Evolutionary conservation across 1,140 invertebrate genomes (phyloP), one percentile per base, ranked within the genome.

Genomic region (Himalopsyche phryganea): DNA sequence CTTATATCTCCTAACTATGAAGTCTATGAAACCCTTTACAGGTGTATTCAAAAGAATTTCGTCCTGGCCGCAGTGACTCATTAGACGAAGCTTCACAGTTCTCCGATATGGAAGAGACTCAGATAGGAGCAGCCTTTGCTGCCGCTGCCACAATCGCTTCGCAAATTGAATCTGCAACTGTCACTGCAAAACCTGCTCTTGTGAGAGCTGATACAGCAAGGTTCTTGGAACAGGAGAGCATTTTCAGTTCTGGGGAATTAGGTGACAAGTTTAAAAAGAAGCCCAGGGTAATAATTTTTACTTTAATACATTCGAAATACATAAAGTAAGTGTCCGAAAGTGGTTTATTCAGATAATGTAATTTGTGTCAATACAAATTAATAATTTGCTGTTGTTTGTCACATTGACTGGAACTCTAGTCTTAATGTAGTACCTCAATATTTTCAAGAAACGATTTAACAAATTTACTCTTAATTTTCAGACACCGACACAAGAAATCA

Each of bases 61-160:
- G 76, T 59, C 74, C 75, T 41, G 61, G 58, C n/a, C 66, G 75
- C 65, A 78, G 76, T 65, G 76, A 78, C 60, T 78, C 76, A 5
- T 63, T 78, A 57, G 76, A 78, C 47, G 76, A 78, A 70, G 66
- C 74, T 0, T 78, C 76, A n/a, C 76, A 78, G 50, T 78, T 78
- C 68, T 78, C 76, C 10, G 76, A 78, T 50, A 69, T 78, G 65
- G 76, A 77, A 59, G 76, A 78, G 23, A 65, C 63, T 55, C 76
- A 78, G 66, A 71, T 75, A 18, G 75, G 73, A 23, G 46, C 41
- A 11, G 51, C 42, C 45, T 36, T 42, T 17, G 11, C 47, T 3
- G 56, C 56, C 10, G 41, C 35, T 6, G 17, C 4, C 2, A 7
- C 15, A n/a, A n/a, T 7, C 17, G 20, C 17, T 15, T 14, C 15